Percentiles rank a stretch among this genome's conserved stretches.
These are phyloP conservation scores for Phortica magna DNA, from an alignment of 2,888 invertebrate genomes.

Conservation along the genomic window DNA sequence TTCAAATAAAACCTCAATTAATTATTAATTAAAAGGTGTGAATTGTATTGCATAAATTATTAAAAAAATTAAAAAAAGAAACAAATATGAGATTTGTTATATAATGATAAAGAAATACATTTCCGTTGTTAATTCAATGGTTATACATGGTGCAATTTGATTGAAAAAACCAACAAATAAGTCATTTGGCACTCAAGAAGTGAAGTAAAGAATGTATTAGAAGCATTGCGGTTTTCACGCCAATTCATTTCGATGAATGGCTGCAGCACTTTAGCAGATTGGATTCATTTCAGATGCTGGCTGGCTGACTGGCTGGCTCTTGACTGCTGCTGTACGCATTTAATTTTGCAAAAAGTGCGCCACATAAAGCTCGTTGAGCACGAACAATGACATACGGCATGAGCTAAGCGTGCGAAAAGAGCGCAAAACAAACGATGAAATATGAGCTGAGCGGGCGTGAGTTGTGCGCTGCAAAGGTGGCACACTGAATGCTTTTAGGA, in stretches of 20 bases:
- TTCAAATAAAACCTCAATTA: background rate
- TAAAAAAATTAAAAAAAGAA: background rate
- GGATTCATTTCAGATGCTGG: slow-evolving; percentile 44
- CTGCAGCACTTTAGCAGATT: slow-evolving; percentile 63
- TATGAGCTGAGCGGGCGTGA: slow-evolving; percentile 12
- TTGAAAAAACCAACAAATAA: background rate
- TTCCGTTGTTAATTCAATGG: too few species aligned
- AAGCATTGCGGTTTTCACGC: slow-evolving; percentile 38
- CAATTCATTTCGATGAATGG: slow-evolving; percentile 37
- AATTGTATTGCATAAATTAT: background rate
- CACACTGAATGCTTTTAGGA: slow-evolving; percentile 61
- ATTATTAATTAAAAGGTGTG: background rate
- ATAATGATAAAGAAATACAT: too few species aligned
- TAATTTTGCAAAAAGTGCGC: slow-evolving; percentile 62
- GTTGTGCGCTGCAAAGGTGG: slow-evolving; percentile 48
- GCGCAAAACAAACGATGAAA: background rate
- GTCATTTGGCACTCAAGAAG: background rate
- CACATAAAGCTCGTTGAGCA: slow-evolving; percentile 55
- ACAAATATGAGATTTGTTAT: background rate
- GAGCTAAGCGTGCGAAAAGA: background rate
- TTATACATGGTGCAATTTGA: background rate
- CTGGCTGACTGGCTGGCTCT: background rate
- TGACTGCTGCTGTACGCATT: slow-evolving; percentile 36
- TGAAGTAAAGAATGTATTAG: background rate
- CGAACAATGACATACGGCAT: slow-evolving; percentile 51